Conservation (phyloP, 2,113 vertebrate species). For the Caranx ignobilis region DNA sequence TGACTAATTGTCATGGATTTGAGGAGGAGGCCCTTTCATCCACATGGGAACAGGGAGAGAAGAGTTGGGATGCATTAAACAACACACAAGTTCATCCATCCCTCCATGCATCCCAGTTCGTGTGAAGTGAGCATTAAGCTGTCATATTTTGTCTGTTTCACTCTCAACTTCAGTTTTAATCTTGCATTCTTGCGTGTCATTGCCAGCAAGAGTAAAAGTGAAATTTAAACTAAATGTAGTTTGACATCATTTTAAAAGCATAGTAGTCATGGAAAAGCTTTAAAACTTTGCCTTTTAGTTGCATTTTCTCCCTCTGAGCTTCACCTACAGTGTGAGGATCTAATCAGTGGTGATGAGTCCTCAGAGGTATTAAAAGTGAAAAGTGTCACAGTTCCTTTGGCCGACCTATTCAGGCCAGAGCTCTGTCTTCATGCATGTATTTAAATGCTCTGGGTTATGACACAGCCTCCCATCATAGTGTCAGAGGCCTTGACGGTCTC, state of each 20-base stretch:
- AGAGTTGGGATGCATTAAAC: conserved; percentile 6
- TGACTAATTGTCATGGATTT: conserved; percentile 15
- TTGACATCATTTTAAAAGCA: background rate
- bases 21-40: conserved; percentile 9
- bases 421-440: conserved; percentile 13
- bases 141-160: background rate
- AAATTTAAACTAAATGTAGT: background rate
- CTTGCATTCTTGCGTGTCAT: background rate
- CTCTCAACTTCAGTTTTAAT: background rate
- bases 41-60: background rate
- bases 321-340: conserved; percentile 30
- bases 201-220: background rate
- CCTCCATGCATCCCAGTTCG: background rate
- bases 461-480: conserved; percentile 14
- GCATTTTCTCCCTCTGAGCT: background rate
- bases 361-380: background rate
- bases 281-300: background rate
- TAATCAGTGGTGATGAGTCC: conserved; percentile 25
- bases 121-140: background rate
- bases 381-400: conserved; percentile 6
- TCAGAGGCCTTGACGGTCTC: conserved; percentile 24
- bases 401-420: conserved; percentile 1
- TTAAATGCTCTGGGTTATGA: conserved; percentile 41
- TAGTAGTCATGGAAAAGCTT: conserved; percentile 23
- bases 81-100: background rate